Base-by-base conservation (phyloP, 2,113 vertebrate species). In the Anas platyrhynchos region DNA sequence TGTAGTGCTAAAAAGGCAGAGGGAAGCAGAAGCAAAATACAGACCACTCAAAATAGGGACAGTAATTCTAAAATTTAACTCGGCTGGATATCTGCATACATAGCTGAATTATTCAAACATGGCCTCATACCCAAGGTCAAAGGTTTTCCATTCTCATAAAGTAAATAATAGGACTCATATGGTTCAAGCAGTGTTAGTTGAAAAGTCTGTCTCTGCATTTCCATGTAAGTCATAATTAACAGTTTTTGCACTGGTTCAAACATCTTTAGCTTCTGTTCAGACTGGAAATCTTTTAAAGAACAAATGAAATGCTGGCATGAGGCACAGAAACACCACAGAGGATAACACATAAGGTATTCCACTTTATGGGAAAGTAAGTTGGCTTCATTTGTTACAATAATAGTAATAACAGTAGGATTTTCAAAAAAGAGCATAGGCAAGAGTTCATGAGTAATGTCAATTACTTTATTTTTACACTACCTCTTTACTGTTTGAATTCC, bases 1-100 rank as follows among this genome's bases (percentile, higher is more conserved):
- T 8, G 0, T 74, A 58, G 38, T n/a, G 25, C 48, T 73, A 67
- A 91, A 91, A 93, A 72, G 83, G 22, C 36, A 78, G 66, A 90
- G 62, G 36, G 77, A 94, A 88, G 55, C 22, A 73, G 59, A 95
- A 95, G 38, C 18, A 84, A 88, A 82, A 50, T 66, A 66, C 50
- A 82, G 32, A 66, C 18, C 44, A 43, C 50, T 84, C 1, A 3
- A 81, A 91, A 86, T 69, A 88, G 77, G 29, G 34, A 74, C 48
- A 74, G 26, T 66, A 68, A 90, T 78, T 77, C 52, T 41, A 83
- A 71, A 77, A 74, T 14, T 73, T 67, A 26, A 58, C 61, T 93
- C n/a, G 78, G 17, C 22, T 86, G 85, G 32, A 7, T 77, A 59
- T 56, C n/a, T 74, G 38, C 72, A 83, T 65, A 44, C 15, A 31